Conservation (phyloP, 2,888 invertebrate genomes). For the Catocala fraxini region DNA sequence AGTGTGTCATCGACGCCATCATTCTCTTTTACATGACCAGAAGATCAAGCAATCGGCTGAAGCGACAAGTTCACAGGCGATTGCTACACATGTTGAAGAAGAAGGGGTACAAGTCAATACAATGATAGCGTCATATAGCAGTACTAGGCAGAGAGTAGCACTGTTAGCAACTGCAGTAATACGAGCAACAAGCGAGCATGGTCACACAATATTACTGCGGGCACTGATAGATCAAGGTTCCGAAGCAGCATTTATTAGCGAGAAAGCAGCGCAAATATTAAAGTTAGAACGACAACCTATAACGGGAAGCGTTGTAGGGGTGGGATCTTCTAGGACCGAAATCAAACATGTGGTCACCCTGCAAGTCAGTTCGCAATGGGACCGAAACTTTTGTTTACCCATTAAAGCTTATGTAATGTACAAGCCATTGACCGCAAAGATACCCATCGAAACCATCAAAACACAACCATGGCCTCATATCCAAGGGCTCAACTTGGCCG, state of each 20-base stretch:
- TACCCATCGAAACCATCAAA: conserved; percentile 30
- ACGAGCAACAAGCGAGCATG: conserved; percentile 23
- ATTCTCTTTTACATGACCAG: conserved; percentile 39
- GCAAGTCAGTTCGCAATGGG: conserved; percentile 21
- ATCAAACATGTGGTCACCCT: conserved; percentile 20
- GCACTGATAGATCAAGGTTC: conserved; percentile 47
- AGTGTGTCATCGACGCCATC: conserved; percentile 42
- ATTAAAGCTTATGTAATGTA: conserved; percentile 34
- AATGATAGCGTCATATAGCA: conserved; percentile 28
- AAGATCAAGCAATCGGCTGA: conserved; percentile 5
- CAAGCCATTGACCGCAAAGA: conserved; percentile 5
- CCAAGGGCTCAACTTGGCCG: conserved; percentile 4
- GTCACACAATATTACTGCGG: conserved; percentile 32
- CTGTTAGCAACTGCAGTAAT: conserved; percentile 48
- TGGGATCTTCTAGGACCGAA: background rate
- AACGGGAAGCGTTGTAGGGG: background rate
- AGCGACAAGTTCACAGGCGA: no score
- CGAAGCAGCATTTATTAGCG: conserved; percentile 33
- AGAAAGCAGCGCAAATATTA: conserved; percentile 29
- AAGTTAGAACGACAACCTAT: conserved; percentile 8
- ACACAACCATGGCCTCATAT: conserved; percentile 18
- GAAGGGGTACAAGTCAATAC: conserved; percentile 15
- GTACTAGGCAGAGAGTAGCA: conserved; percentile 17
- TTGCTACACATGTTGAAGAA: conserved; percentile 12
- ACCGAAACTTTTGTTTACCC: conserved; percentile 15